A percentile compares a stretch with the other conserved stretches of the same genome.
phyloP scores from a whole-genome alignment of 2,113 vertebrate genomes.

The Microcebus murinus region DNA sequence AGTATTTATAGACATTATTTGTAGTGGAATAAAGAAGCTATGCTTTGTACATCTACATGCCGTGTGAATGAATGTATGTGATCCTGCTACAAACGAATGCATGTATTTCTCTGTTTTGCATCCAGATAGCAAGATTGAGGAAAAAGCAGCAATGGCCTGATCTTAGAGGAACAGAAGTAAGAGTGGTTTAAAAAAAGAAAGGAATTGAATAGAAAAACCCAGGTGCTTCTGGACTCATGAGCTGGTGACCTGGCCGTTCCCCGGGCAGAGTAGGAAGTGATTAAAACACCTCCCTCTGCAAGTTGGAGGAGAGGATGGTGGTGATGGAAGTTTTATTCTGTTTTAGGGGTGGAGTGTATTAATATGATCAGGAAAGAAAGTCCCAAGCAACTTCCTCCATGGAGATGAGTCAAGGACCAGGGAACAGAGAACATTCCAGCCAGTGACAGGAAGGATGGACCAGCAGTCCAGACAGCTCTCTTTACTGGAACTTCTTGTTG shows the following conservation, averaged over 20 bases:
- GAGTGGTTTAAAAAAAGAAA: not conserved
- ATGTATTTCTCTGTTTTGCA: not conserved
- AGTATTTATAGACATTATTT: not conserved
- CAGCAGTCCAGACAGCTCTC: not conserved
- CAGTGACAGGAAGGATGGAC: not conserved
- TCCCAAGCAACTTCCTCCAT: not conserved
- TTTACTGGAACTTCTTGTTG: not conserved
- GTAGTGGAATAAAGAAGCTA: not conserved
- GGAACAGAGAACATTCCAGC: not conserved
- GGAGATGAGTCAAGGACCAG: not conserved
- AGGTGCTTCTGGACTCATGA: not conserved
- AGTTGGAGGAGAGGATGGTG: not conserved
- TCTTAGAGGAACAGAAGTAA: not conserved
- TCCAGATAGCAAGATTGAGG: not conserved
- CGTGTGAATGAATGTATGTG: not conserved
- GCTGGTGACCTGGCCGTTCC: not conserved
- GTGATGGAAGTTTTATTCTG: not conserved
- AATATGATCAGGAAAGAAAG: not conserved
- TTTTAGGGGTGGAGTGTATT: not conserved
- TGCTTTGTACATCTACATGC: not conserved
- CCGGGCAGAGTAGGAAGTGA: not conserved
- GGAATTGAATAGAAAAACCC: not conserved
- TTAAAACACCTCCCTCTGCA: rapidly evolving
- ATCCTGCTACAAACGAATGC: not conserved
- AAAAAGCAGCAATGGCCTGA: not conserved